Base-by-base conservation (phyloP, 2,797 vertebrate species). In the Sebastes wilsoni region DNA sequence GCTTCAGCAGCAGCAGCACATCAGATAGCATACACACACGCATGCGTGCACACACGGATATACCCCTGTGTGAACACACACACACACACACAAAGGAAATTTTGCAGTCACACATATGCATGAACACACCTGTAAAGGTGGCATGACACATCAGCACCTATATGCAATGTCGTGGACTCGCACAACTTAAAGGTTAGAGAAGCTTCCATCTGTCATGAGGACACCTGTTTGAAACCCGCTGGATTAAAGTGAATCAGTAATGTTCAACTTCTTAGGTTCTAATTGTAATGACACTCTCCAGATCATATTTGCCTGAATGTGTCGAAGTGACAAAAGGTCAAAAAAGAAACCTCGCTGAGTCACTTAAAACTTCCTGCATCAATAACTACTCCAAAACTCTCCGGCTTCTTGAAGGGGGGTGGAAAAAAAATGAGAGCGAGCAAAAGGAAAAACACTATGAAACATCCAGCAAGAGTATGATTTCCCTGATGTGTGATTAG, bases 401-500 rank as follows among this genome's bases (percentile, higher is more conserved):
- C 27, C 1, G 8, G n/a, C 30, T 75, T 80, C 49, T 76, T 64
- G 10, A 62, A 28, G 64, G n/a, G 25, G 32, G 11, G 20, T 8
- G 0, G 3, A 1, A 23, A 72, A 77, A 52, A 65, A 46, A 66
- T 14, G 12, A 67, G 38, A 36, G 20, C 0, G 12, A 65, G 66
- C 14, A 22, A 76, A 54, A 72, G 9, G 6, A 58, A 82, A 89
- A 76, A 72, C 66, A 49, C 64, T 14, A 36, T 64, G 61, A 80
- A 83, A 75, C 42, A 81, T 84, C 59, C 75, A 80, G 78, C 20
- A 34, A 77, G 61, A 75, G 72, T 82, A 30, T 82, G 83, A 92
- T 89, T 90, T 92, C 88, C 85, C 87, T 73, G 84, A 87, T 85
- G 91, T 89, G 85, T 85, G 91, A 92, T 93, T 88, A 90, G 73